Evolutionary conservation across 1,140 invertebrate genomes (phyloP).

Genomic region (Oedothorax gibbosus): DNA sequence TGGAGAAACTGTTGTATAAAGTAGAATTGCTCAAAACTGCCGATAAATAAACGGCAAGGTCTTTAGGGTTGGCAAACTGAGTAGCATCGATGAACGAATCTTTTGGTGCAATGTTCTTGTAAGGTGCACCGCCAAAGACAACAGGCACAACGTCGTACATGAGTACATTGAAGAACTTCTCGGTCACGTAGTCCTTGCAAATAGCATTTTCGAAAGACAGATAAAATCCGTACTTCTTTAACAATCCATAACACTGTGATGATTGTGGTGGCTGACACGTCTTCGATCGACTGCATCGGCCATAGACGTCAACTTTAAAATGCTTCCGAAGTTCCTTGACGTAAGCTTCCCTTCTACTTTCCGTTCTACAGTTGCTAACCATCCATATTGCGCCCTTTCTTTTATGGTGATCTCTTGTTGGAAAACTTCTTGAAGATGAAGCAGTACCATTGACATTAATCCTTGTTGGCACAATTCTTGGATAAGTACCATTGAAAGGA

Average conservation of each 20-base stretch:
- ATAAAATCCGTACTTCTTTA: conserved; percentile 67
- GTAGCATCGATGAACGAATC: conserved; percentile 68
- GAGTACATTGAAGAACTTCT: conserved; percentile 63
- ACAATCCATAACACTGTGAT: conserved; percentile 62
- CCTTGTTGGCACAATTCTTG: background rate
- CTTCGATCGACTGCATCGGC: conserved; percentile 71
- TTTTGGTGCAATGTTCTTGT: conserved; percentile 65
- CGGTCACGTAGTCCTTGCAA: conserved; percentile 68
- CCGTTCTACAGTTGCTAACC: conserved; percentile 75
- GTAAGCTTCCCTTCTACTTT: conserved; percentile 72
- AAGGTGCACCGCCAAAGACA: conserved; percentile 63
- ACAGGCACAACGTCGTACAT: conserved; percentile 58
- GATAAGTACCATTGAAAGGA: background rate
- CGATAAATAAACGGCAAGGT: conserved; percentile 55
- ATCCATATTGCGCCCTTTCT: conserved; percentile 72
- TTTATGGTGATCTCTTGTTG: background rate
- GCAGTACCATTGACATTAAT: conserved; percentile 62
- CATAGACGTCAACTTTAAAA: conserved; percentile 77
- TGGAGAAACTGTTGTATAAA: conserved; percentile 63
- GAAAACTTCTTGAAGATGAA: too few species aligned
- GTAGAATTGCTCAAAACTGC: conserved; percentile 9
- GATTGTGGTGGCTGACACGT: conserved; percentile 57
- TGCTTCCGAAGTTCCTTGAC: conserved; percentile 72
- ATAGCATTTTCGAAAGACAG: conserved; percentile 68
- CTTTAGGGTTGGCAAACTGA: conserved; percentile 65